These are phyloP conservation scores for Linurgus olivaceus DNA, from an alignment of 2,797 vertebrate genomes.

Conservation along the genomic window DNA sequence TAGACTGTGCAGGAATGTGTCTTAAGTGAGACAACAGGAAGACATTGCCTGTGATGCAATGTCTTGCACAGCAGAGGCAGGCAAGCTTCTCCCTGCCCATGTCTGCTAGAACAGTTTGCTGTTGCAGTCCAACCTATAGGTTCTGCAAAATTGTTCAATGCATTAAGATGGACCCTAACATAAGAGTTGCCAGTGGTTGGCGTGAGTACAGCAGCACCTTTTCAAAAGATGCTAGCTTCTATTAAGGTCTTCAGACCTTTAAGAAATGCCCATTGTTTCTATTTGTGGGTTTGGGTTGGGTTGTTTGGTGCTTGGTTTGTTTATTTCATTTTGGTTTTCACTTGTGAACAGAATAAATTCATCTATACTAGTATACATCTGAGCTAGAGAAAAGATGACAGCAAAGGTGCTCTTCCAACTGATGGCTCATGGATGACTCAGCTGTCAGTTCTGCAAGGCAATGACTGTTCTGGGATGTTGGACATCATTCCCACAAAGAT, in stretches of 20 bases:
- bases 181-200: neutral
- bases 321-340: neutral
- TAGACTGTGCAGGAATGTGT: neutral
- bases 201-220: neutral
- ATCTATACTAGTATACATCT: neutral
- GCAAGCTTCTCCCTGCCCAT: neutral
- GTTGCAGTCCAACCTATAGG: neutral
- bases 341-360: neutral
- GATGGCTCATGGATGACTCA: neutral
- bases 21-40: neutral
- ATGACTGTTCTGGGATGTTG: accelerated
- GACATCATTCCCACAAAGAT: neutral
- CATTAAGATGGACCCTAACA: neutral
- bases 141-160: neutral
- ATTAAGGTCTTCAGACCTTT: neutral
- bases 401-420: neutral
- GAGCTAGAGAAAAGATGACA: neutral
- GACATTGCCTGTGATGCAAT: neutral
- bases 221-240: neutral
- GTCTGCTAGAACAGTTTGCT: neutral
- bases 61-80: neutral
- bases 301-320: neutral
- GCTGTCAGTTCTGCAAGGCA: neutral
- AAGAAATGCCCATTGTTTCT: neutral
- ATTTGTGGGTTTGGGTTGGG: neutral